Evolutionary conservation across 2,113 vertebrate genomes (phyloP), one percentile per base, ranked within the genome.

Genomic region (Ascaphus truei): DNA sequence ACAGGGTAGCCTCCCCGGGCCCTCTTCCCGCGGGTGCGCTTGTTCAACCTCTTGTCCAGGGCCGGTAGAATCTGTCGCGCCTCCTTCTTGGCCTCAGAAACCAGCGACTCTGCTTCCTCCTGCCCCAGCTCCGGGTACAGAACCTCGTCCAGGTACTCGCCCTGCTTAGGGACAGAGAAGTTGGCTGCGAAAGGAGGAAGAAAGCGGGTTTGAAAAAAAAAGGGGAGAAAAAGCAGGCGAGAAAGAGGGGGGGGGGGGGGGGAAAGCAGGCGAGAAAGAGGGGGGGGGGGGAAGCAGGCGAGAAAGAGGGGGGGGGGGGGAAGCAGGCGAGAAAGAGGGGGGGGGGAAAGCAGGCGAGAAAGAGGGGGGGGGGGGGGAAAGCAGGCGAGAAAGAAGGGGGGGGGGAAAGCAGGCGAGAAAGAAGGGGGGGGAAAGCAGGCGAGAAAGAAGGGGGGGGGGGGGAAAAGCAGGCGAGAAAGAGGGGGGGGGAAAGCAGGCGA

Each of bases 151-250:
- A 93, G 73, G 56, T 90, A 85, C 29, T 91, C 84, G 1, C 81
- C 82, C 62, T 86, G 83, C 64, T 93, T 89, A 16, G 94, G 94
- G 34, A 96, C 86, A 39, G 88, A 92, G 75, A 91, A 96, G 76
- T 94, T 96, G 63, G 88, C 94, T 96, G 75, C 13, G 33, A 53
- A 2, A 10, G 18, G 29, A 9, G 18, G 5, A 37, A 23, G 5
- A 10, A 51, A 5, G n/a, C 48, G 11, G 10, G 20, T n/a, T n/a
- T 11, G 2, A 2, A n/a, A n/a, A n/a, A n/a, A n/a, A 4, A 18
- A 23, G 12, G 18, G 25, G 7, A 33, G n/a, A 8, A 20, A 34
- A 5, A 47, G 23, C 13, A 62, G 25, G 16, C 5, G 5, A 29
- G 4, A 15, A 18, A 13, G 18, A 18, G 11, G 65, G 31, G 10